phyloP scores from a whole-genome alignment of 2,797 vertebrate species.

The Anabacerthia variegaticeps region DNA sequence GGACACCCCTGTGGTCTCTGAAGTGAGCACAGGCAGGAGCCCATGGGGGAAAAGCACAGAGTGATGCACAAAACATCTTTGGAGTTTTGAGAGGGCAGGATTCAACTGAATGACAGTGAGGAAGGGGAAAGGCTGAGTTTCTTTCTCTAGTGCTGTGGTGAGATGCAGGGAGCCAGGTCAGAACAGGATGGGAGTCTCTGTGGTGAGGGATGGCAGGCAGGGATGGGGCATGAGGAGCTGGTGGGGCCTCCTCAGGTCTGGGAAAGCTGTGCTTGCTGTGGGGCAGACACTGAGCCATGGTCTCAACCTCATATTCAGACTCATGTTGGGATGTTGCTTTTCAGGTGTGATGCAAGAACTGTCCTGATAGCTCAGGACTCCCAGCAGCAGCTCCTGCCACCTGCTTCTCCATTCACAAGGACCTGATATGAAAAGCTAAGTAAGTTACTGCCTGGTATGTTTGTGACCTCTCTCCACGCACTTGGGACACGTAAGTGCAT shows the following conservation, averaged over 20 bases:
- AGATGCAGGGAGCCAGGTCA: background rate
- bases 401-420: background rate
- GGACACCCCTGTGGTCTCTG: background rate
- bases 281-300: background rate
- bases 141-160: background rate
- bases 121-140: background rate
- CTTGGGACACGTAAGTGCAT: background rate
- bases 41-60: background rate
- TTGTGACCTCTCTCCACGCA: background rate
- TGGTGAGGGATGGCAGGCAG: background rate
- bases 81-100: background rate
- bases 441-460: background rate
- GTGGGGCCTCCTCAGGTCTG: background rate
- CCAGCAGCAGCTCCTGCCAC: background rate
- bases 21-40: background rate
- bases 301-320: background rate
- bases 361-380: background rate
- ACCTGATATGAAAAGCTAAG: background rate
- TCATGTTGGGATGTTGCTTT: background rate
- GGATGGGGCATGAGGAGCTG: background rate
- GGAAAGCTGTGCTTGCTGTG: background rate
- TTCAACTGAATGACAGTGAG: background rate
- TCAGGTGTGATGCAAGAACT: background rate
- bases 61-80: background rate
- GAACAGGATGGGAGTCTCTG: background rate